Conservation (phyloP, 2,113 vertebrate species). For the Pluvialis apricaria region DNA sequence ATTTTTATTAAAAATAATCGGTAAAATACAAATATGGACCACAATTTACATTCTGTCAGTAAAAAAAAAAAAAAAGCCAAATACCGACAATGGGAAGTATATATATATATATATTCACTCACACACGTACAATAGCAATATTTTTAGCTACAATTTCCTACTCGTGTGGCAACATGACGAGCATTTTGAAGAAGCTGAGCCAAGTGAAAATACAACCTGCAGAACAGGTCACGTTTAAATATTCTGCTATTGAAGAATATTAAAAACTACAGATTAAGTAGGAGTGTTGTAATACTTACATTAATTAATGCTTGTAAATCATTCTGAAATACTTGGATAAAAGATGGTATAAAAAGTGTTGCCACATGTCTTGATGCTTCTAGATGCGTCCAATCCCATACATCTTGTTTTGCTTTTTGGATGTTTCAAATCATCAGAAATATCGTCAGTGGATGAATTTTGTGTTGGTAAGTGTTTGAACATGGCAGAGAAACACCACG, state of each 20-base stretch:
- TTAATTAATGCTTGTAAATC: constrained; percentile 67
- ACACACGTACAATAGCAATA: constrained; percentile 7
- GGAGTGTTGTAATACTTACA: constrained; percentile 56
- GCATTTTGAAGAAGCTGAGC: constrained; percentile 53
- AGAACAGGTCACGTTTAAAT: constrained; percentile 69
- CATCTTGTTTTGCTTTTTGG: neutral
- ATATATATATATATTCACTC: neutral
- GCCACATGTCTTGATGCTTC: constrained; percentile 45
- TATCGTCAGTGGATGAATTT: neutral
- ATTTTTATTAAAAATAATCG: neutral
- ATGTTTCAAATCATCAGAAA: neutral
- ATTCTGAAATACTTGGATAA: constrained; percentile 51
- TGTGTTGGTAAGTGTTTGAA: neutral
- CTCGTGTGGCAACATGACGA: constrained; percentile 55
- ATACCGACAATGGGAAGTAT: neutral
- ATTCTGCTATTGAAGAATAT: constrained; percentile 67
- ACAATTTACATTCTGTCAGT: neutral
- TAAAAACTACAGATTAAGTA: constrained; percentile 65
- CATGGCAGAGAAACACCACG: neutral
- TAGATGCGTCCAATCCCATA: neutral
- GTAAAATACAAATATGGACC: neutral
- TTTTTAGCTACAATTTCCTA: constrained; percentile 65
- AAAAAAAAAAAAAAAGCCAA: neutral
- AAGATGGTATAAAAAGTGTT: constrained; percentile 47
- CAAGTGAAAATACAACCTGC: constrained; percentile 63